phyloP scores from a whole-genome alignment of 2,888 invertebrate genomes.

The Catocala fraxini region DNA sequence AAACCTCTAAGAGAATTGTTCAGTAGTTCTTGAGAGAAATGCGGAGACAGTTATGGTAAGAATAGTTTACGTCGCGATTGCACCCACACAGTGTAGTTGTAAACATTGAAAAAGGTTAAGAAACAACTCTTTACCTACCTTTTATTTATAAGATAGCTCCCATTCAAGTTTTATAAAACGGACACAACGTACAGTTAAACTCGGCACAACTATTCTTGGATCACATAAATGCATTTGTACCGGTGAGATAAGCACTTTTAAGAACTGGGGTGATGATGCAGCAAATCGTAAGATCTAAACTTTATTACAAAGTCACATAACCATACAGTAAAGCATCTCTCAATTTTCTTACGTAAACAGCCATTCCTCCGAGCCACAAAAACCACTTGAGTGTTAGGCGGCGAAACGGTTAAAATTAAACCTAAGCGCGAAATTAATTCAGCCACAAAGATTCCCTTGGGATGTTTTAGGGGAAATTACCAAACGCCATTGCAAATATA shows the following conservation, averaged over 20 bases:
- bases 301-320: conserved; percentile 13
- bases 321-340: conserved; percentile 8
- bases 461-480: conserved; percentile 48
- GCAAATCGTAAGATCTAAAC: neutral
- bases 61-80: neutral
- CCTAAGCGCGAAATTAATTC: conserved; percentile 49
- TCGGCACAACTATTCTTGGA: no score
- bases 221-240: no score
- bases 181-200: no score
- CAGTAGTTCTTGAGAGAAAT: conserved; percentile 16
- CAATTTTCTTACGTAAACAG: conserved; percentile 22
- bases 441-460: conserved; percentile 39
- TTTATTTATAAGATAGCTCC: no score
- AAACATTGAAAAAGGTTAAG: neutral
- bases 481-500: conserved; percentile 49
- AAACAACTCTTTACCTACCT: no score
- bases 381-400: conserved; percentile 25
- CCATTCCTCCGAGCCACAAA: conserved; percentile 14
- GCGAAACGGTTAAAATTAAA: conserved; percentile 50
- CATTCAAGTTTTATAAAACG: no score
- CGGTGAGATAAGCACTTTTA: no score
- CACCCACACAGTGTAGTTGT: neutral
- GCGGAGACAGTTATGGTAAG: conserved; percentile 5
- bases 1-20: conserved; percentile 26
- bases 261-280: no score